Percentiles rank a stretch among this genome's conserved stretches.
Evolutionary conservation across 2,797 vertebrate genomes (phyloP).

Genomic region (Rhyacichthys aspro): DNA sequence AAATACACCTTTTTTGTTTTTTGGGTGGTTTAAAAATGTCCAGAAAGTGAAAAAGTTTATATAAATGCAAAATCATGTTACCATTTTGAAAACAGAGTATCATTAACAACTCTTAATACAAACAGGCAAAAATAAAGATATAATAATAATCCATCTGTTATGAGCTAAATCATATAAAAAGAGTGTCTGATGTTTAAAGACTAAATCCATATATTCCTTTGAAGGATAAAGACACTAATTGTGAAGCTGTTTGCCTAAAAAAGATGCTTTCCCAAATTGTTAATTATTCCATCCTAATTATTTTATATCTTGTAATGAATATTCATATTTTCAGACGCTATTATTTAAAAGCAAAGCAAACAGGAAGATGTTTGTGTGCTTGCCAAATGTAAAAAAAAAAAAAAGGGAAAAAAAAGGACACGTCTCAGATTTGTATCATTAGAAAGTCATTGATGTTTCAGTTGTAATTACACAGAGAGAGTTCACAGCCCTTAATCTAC

Average conservation of each 20-base stretch:
- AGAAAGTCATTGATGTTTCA: slow-evolving; percentile 48
- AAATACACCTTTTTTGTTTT: no score
- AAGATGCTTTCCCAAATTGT: not conserved
- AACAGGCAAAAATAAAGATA: not conserved
- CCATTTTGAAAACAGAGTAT: no score
- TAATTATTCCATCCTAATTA: not conserved
- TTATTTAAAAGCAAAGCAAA: not conserved
- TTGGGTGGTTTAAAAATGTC: no score
- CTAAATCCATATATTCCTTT: not conserved
- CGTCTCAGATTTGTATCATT: slow-evolving; percentile 37
- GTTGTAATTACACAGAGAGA: slow-evolving; percentile 35
- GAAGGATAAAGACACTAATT: not conserved
- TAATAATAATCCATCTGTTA: not conserved
- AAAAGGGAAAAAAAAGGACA: not conserved
- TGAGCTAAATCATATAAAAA: not conserved
- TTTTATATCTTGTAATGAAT: slow-evolving; percentile 35
- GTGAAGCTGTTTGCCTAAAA: not conserved
- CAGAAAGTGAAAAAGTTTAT: no score
- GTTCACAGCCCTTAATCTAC: slow-evolving; percentile 45
- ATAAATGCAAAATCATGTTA: no score
- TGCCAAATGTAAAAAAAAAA: slow-evolving; percentile 17
- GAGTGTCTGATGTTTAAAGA: not conserved
- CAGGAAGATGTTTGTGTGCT: not conserved
- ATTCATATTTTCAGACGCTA: slow-evolving; percentile 15
- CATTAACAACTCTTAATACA: no score